Evolutionary conservation across 2,797 vertebrate species (phyloP), one percentile per base, ranked within the genome.

Genomic region (Pitangus sulphuratus): DNA sequence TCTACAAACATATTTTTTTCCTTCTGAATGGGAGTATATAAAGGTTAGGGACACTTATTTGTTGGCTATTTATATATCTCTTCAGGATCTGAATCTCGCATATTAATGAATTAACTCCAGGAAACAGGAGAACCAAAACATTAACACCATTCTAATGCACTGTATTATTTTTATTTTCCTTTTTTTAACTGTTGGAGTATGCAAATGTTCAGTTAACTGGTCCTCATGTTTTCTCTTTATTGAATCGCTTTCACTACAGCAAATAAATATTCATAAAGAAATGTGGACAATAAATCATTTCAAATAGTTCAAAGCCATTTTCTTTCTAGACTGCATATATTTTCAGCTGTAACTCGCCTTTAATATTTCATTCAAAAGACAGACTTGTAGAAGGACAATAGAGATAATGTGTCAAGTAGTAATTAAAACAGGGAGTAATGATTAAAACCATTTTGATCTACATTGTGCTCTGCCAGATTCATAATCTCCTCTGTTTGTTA

Each of bases 201-300:
- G 96, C 91, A 97, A 97, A 97, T 97, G 45, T 74, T 95, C 80
- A 44, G 84, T 95, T 97, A 97, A 96, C 97, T 86, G 93, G 91
- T 95, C 91, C 78, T 95, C 78, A 54, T 97, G 94, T 92, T 97
- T 97, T 97, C 94, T 92, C 81, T 93, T 96, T 91, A 96, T 94
- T 93, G 91, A 96, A 96, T 96, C 94, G 93, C 94, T 97, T 97
- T 97, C 87, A 86, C 76, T 93, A 54, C 94, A 66, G 84, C 92
- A 97, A 97, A 98, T 97, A 98, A 98, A 97, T 97, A 97, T 97
- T 97, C 97, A 96, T 96, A 97, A 97, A 96, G 96, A 96, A 97
- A 91, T 79, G 69, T 75, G 93, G 95, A 96, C 92, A 97, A 96
- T 97, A 97, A 97, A 96, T 98, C 57, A 96, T 91, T 95, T 96